phyloP scores from a whole-genome alignment of 2,797 vertebrate genomes.

The Ceyx erithaca region DNA sequence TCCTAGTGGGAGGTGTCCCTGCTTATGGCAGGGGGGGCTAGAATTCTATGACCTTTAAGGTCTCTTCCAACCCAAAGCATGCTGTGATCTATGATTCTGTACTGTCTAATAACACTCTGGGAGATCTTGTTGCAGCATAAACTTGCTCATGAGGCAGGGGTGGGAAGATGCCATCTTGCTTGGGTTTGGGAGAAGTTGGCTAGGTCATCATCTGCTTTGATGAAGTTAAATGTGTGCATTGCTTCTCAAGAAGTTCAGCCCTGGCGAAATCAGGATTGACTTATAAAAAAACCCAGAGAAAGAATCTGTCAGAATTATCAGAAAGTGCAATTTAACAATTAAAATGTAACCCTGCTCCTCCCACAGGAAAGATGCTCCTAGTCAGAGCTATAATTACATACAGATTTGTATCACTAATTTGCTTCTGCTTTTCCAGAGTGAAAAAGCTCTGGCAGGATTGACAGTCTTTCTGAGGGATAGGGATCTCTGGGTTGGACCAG shows the following conservation, averaged over 20 bases:
- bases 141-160: neutral
- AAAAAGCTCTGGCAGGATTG: neutral
- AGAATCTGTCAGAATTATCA: conserved; percentile 6
- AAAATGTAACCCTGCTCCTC: conserved; percentile 37
- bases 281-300: neutral
- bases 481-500: neutral
- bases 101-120: neutral
- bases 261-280: neutral
- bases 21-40: neutral
- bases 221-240: rapidly evolving
- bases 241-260: neutral
- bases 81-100: neutral
- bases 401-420: neutral
- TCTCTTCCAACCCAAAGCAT: neutral
- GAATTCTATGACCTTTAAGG: neutral
- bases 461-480: neutral
- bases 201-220: neutral
- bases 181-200: neutral
- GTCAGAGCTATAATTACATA: conserved; percentile 32
- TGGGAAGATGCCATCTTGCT: neutral
- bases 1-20: neutral
- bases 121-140: rapidly evolving
- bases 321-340: conserved; percentile 21
- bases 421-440: neutral
- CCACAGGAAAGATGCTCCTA: conserved; percentile 20